Evolutionary conservation across 2,888 invertebrate genomes (phyloP), one percentile per base, ranked within the genome.

Genomic region (Siphonodentalium dalli): DNA sequence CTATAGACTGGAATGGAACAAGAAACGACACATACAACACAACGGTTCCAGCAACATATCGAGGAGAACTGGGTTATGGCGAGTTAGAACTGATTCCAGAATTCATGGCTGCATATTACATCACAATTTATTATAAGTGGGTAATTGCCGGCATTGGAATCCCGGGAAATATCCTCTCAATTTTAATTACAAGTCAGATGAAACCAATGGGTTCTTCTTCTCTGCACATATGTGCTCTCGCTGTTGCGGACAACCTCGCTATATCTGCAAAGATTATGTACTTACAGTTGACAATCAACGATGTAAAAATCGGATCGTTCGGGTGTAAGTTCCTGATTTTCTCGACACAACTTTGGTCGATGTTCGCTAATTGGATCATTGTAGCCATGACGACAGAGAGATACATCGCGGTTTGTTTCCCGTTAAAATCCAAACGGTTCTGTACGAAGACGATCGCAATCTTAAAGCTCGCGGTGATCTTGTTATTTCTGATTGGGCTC

Each of bases 351-450:
- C 63, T 67, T 28, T 58, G 68, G 4, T 61, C 65, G 48, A 64
- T 65, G 51, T 72, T 66, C 44, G 63, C 74, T 18, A 73, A 72
- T 54, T 77, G 77, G 77, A 58, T 75, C 11, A 54, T 77, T 8
- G 77, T 75, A 5, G 61, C 65, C 11, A 71, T 77, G 69, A 74
- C 74, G 9, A 46, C 66, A 3, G 77, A 77, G 49, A 63, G 77
- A 1, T 71, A 72, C 44, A 54, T 74, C 11, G 77, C 75, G n/a
- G 71, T 77, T 15, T 71, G 68, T 66, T 69, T 71, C 31, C 77
- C 77, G 0, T 61, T 74, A 8, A 63, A 66, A 41, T 71, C 74
- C 1, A 68, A 59, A 33, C 54, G 52, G 2, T 42, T 71, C 18
- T 71, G 70, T 46, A 67, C 71, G 2, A 59, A 58, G 26, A 47